Evolutionary conservation across 2,888 invertebrate species (phyloP), one percentile per base, ranked within the genome.

Genomic region (Latheticus oryzae): DNA sequence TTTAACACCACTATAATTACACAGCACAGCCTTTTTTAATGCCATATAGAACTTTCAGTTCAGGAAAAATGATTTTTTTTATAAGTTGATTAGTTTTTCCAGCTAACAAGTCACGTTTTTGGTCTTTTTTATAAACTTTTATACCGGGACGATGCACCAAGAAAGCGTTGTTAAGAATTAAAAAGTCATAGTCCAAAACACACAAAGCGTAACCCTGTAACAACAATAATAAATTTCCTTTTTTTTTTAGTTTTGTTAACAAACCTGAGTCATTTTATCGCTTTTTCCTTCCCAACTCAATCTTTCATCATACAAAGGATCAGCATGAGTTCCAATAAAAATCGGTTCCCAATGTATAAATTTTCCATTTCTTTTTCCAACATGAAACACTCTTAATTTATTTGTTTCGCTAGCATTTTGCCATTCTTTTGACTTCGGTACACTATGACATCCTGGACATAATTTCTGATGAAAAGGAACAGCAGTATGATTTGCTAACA

Each of bases 231-330:
- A n/a, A n/a, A n/a, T n/a, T n/a, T n/a, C n/a, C n/a, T n/a, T n/a
- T n/a, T n/a, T n/a, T n/a, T n/a, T n/a, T n/a, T 19, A 28, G 9
- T 56, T 3, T 32, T 13, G 2, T 5, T 4, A 28, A 28, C 48
- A n/a, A 3, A 94, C 95, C 89, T 95, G 95, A 58, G 94, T 92
- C 95, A 95, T 95, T 81, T 95, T 95, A 79, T 96, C 95, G 78
- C 92, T 90, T 79, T 93, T 93, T 30, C 95, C 95, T 75, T 96
- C 95, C 95, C 95, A 95, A 75, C 92, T 93, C 59, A 95, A 85
- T 72, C 95, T 83, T 76, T 95, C 95, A 67, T 95, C 95, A 76
- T 95, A 95, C 63, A 90, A 83, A 0, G 95, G 94, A 71, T 94
- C 95, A 11, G 85, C 82, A 77, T 95, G 89, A 0, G 94, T 94